phyloP scores from a whole-genome alignment of 2,797 vertebrate genomes.

The Acrossocheilus fasciatus region DNA sequence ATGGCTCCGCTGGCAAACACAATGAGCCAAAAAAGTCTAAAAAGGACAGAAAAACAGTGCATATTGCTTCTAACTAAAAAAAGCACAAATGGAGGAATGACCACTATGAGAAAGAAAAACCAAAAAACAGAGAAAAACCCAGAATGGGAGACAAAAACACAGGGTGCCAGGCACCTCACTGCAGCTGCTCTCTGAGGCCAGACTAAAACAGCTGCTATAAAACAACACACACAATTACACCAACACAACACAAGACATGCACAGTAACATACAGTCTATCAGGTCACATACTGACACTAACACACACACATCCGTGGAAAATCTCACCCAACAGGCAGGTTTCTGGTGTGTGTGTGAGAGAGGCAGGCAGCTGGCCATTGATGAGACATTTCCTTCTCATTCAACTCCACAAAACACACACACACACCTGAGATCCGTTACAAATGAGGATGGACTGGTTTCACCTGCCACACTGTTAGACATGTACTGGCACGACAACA shows the following conservation, averaged over 20 bases:
- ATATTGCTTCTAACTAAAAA: slow-evolving; percentile 51
- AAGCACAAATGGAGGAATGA: slow-evolving; percentile 46
- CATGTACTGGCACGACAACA: slow-evolving; percentile 68
- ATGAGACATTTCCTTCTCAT: slow-evolving; percentile 41
- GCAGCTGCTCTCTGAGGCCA: slow-evolving; percentile 41
- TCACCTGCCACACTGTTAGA: slow-evolving; percentile 68
- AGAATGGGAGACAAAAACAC: slow-evolving; percentile 38
- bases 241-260: not conserved
- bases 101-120: slow-evolving; percentile 40
- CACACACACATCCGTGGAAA: slow-evolving; percentile 39
- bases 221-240: slow-evolving; percentile 49
- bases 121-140: slow-evolving; percentile 12
- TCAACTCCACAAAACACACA: slow-evolving; percentile 40
- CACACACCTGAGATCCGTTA: slow-evolving; percentile 62
- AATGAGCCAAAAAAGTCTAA: slow-evolving; percentile 66
- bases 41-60: slow-evolving; percentile 59
- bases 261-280: slow-evolving; percentile 5
- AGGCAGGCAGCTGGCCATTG: slow-evolving; percentile 68
- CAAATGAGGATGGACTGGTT: slow-evolving; percentile 75
- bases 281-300: slow-evolving; percentile 26
- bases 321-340: slow-evolving; percentile 70
- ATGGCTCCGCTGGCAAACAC: slow-evolving; percentile 66
- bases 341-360: slow-evolving; percentile 58
- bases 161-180: slow-evolving; percentile 33
- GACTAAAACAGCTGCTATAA: slow-evolving; percentile 58